These are phyloP conservation scores for Stenchaetothrips biformis DNA, from an alignment of 2,888 invertebrate species.

Conservation along the genomic window DNA sequence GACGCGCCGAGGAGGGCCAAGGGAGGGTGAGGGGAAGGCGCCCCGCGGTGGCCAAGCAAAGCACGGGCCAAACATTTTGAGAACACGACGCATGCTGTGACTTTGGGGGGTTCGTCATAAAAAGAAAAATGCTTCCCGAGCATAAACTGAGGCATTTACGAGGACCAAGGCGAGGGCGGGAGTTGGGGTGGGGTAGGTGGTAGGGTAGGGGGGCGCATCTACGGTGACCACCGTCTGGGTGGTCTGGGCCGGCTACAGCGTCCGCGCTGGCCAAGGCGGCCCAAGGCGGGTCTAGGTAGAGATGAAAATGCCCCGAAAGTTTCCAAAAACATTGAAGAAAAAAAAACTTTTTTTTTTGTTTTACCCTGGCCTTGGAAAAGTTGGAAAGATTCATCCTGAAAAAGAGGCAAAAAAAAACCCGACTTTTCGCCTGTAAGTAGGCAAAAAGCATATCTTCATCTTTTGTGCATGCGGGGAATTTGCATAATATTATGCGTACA, in stretches of 20 bases:
- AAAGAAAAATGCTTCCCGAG: slow-evolving; percentile 15
- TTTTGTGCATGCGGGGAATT: no score
- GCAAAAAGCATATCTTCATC: no score
- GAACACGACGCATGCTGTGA: slow-evolving; percentile 1
- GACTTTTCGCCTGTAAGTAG: no score
- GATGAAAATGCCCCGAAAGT: no score
- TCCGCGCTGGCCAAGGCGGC: neutral
- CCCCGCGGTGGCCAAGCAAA: neutral
- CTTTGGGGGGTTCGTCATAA: neutral
- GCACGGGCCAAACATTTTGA: neutral
- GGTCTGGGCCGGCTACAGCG: neutral
- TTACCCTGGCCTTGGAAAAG: no score
- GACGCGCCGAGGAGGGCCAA: neutral
- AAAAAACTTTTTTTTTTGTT: no score
- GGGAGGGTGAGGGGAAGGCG: neutral
- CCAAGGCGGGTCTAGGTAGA: neutral
- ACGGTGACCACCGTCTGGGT: neutral
- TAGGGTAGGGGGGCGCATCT: neutral
- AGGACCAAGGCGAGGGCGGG: neutral
- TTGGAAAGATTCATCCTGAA: no score
- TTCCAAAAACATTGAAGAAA: no score
- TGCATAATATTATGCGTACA: no score
- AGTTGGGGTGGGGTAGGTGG: no score
- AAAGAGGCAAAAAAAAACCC: no score
- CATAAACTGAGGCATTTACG: slow-evolving; percentile 9